Conservation (phyloP, 2,113 vertebrate species). For the Mus spicilegus region DNA sequence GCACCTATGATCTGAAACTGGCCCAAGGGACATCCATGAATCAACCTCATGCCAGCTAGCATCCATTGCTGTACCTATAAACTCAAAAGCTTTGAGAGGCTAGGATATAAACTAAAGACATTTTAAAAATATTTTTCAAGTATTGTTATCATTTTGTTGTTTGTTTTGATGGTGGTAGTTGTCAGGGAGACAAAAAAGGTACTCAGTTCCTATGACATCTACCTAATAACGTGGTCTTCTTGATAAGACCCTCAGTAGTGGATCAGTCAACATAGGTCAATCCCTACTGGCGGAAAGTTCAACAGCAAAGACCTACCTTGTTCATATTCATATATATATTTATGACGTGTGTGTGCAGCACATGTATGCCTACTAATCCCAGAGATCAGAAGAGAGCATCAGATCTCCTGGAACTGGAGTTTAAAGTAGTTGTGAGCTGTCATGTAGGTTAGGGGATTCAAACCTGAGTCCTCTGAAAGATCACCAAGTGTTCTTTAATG, state of each 20-base stretch:
- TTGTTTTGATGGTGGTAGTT: neutral
- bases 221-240: neutral
- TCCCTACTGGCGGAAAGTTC: neutral
- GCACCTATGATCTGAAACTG: neutral
- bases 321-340: neutral
- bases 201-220: neutral
- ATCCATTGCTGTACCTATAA: too few relatives aligned
- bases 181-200: neutral
- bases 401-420: too few relatives aligned
- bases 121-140: neutral
- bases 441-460: neutral
- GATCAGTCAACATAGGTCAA: neutral
- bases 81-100: neutral
- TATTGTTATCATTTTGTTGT: neutral
- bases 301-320: neutral
- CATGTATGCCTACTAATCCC: neutral
- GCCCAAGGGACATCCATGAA: neutral
- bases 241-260: neutral
- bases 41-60: neutral
- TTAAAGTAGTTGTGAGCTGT: neutral
- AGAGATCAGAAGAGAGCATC: neutral
- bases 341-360: neutral
- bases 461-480: neutral
- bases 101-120: neutral
- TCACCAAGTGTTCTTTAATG: neutral